These are phyloP conservation scores for Hyaena hyaena DNA, from an alignment of 2,113 vertebrate genomes.

Conservation along the genomic window DNA sequence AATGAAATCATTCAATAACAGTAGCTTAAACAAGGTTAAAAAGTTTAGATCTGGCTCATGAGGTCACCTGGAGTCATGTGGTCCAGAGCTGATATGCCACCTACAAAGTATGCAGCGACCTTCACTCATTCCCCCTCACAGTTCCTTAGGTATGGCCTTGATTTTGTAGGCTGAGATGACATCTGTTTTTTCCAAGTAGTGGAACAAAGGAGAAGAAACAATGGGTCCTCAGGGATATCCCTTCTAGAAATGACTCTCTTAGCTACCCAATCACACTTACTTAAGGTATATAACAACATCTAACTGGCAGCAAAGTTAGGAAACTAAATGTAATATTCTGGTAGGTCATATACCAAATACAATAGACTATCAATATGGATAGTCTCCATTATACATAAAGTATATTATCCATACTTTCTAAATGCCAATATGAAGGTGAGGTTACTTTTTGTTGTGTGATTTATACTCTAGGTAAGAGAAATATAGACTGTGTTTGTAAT, in stretches of 20 bases:
- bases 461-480: background rate
- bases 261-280: background rate
- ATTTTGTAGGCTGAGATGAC: background rate
- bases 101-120: no score
- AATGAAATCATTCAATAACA: background rate
- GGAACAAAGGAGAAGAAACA: background rate
- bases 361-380: background rate
- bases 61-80: no score
- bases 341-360: background rate
- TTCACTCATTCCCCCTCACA: background rate
- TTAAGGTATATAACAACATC: background rate
- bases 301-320: background rate
- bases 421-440: background rate
- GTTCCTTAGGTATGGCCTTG: background rate
- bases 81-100: no score
- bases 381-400: background rate
- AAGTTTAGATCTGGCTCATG: background rate
- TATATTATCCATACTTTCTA: background rate
- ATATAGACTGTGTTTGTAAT: background rate
- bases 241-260: background rate
- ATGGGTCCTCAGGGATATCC: background rate
- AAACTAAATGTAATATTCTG: background rate
- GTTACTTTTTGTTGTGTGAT: background rate
- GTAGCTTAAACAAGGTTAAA: background rate
- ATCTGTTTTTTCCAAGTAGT: background rate